These are phyloP conservation scores for Proisotoma minuta DNA, from an alignment of 2,888 invertebrate species.

Conservation along the genomic window DNA sequence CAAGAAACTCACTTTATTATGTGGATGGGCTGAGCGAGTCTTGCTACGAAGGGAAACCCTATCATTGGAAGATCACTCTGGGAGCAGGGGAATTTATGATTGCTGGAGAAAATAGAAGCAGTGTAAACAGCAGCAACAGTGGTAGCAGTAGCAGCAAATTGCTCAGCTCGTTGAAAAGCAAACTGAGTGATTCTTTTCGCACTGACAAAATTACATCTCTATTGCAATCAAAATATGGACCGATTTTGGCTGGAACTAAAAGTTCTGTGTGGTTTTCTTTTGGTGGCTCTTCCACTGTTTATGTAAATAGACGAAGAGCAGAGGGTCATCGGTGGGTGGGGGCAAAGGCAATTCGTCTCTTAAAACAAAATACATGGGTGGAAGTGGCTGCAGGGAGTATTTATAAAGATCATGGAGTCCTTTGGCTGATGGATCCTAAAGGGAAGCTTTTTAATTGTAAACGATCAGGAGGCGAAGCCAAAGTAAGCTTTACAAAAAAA, in stretches of 20 bases:
- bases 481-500: constrained; percentile 21
- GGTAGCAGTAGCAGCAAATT: background rate
- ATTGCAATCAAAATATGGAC: constrained; percentile 1
- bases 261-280: constrained; percentile 47
- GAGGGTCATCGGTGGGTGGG: constrained; percentile 48
- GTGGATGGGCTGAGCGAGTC: constrained; percentile 11
- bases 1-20: constrained; percentile 28
- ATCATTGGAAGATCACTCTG: constrained; percentile 27
- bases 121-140: background rate
- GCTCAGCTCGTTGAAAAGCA: background rate
- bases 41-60: constrained; percentile 12
- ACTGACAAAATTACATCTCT: constrained; percentile 4
- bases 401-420: constrained; percentile 37
- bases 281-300: constrained; percentile 40
- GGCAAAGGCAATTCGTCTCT: constrained; percentile 23
- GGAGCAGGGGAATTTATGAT: constrained; percentile 1
- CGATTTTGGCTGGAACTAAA: constrained; percentile 18
- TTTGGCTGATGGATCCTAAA: constrained; percentile 31
- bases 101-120: background rate
- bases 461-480: constrained; percentile 18
- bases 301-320: constrained; percentile 48
- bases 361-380: constrained; percentile 24
- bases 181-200: constrained; percentile 20
- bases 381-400: constrained; percentile 39
- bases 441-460: constrained; percentile 26